Conservation (phyloP, 2,797 vertebrate species). For the Myiotriccus ornatus region DNA sequence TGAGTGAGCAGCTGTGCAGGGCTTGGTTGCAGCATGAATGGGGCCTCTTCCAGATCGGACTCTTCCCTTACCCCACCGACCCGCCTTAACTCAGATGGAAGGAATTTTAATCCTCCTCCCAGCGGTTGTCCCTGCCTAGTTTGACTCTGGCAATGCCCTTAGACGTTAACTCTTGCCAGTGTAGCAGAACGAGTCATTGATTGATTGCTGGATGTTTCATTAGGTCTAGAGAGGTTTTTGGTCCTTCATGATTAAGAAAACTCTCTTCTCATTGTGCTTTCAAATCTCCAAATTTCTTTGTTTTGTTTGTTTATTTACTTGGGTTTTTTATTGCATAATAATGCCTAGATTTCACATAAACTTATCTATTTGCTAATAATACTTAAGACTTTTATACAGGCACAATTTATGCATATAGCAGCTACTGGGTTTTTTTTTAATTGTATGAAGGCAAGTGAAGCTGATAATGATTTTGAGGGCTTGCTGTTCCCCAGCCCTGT, state of each 20-base stretch:
- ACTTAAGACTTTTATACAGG: background rate
- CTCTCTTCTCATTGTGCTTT: background rate
- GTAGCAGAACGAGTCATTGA: background rate
- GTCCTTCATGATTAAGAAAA: background rate
- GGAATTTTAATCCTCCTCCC: background rate
- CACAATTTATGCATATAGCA: background rate
- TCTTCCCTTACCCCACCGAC: background rate
- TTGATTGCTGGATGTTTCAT: background rate
- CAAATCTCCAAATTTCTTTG: background rate
- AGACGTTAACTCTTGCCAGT: background rate
- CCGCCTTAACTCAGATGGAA: background rate
- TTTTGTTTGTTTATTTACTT: background rate
- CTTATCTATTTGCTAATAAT: background rate
- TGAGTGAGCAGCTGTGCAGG: background rate
- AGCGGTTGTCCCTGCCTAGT: background rate
- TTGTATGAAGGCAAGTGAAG: background rate
- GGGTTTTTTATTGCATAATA: background rate
- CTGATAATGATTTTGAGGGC: background rate
- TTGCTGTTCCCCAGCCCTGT: background rate
- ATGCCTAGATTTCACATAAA: background rate
- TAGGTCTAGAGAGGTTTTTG: background rate
- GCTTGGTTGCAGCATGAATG: rapidly evolving
- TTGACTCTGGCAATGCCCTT: background rate
- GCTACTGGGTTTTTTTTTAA: background rate
- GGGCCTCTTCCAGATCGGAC: background rate